Conservation (phyloP, 2,888 invertebrate species). For the Trypoxylon attenuatum region DNA sequence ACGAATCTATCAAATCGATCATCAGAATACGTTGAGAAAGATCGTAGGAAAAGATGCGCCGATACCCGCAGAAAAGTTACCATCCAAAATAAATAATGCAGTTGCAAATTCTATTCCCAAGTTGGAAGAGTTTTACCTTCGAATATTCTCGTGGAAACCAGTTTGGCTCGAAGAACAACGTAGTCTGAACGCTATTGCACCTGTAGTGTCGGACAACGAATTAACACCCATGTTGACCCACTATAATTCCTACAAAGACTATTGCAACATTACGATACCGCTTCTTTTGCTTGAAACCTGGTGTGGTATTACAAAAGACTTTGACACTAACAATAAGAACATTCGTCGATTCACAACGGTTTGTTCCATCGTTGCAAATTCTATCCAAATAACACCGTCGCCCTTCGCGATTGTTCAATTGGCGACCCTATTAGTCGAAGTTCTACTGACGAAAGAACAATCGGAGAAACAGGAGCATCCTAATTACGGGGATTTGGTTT, state of each 20-base stretch:
- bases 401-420: slow-evolving; percentile 31
- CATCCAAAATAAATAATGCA: slow-evolving; percentile 63
- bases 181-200: slow-evolving; percentile 74
- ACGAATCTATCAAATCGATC: slow-evolving; percentile 49
- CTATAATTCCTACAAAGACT: slow-evolving; percentile 79
- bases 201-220: slow-evolving; percentile 76
- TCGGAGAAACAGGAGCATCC: slow-evolving; percentile 50
- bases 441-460: slow-evolving; percentile 56
- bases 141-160: slow-evolving; percentile 81
- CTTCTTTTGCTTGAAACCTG: slow-evolving; percentile 80
- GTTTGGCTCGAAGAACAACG: slow-evolving; percentile 80
- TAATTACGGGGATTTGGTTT: slow-evolving; percentile 63
- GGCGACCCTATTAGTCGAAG: slow-evolving; percentile 58
- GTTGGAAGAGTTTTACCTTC: slow-evolving; percentile 75
- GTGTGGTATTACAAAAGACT: slow-evolving; percentile 73
- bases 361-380: slow-evolving; percentile 56
- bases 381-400: slow-evolving; percentile 33
- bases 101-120: slow-evolving; percentile 33
- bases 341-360: slow-evolving; percentile 36
- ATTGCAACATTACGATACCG: slow-evolving; percentile 78
- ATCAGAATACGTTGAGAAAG: slow-evolving; percentile 52
- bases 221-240: slow-evolving; percentile 76
- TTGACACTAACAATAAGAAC: slow-evolving; percentile 36
- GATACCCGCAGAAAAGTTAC: slow-evolving; percentile 42
- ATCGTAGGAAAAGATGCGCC: slow-evolving; percentile 64